Conservation (phyloP, 1,140 invertebrate species). For the Bombus polaris region DNA sequence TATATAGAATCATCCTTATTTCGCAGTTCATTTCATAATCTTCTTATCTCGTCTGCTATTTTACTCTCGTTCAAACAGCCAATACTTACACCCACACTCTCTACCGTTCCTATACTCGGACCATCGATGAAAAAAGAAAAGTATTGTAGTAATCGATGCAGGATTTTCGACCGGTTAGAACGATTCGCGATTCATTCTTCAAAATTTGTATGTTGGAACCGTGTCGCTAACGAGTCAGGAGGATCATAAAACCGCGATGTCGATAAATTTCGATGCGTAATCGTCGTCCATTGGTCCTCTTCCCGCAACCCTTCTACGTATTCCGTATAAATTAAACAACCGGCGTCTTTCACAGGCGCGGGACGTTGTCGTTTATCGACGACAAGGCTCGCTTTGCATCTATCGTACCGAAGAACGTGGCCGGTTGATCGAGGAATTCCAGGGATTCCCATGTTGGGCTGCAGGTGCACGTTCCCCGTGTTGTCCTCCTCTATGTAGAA, state of each 20-base stretch:
- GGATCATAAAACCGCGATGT: slow-evolving; percentile 24
- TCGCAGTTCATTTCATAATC: no score
- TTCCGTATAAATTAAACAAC: slow-evolving; percentile 48
- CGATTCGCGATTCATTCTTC: background rate
- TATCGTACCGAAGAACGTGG: slow-evolving; percentile 58
- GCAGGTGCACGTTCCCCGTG: slow-evolving; percentile 52
- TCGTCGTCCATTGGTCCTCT: background rate
- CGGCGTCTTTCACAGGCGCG: slow-evolving; percentile 41
- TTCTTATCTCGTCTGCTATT: no score
- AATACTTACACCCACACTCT: no score
- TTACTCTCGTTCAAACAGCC: no score
- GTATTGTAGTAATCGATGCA: background rate
- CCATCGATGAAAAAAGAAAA: background rate
- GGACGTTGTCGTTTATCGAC: slow-evolving; percentile 56
- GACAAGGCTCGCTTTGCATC: slow-evolving; percentile 66
- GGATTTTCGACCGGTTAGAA: background rate
- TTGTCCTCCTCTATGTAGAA: slow-evolving; percentile 42
- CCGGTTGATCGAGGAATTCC: slow-evolving; percentile 64
- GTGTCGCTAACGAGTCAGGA: slow-evolving; percentile 29
- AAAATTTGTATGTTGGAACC: background rate
- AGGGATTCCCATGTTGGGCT: slow-evolving; percentile 62
- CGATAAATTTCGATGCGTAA: slow-evolving; percentile 50
- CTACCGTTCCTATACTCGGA: no score
- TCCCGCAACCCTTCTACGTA: background rate
- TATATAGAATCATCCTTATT: no score